A percentile compares a stretch with the other conserved stretches of the same genome.
phyloP scores from a whole-genome alignment of 1,140 invertebrate genomes.

The Drosophila rufa region DNA sequence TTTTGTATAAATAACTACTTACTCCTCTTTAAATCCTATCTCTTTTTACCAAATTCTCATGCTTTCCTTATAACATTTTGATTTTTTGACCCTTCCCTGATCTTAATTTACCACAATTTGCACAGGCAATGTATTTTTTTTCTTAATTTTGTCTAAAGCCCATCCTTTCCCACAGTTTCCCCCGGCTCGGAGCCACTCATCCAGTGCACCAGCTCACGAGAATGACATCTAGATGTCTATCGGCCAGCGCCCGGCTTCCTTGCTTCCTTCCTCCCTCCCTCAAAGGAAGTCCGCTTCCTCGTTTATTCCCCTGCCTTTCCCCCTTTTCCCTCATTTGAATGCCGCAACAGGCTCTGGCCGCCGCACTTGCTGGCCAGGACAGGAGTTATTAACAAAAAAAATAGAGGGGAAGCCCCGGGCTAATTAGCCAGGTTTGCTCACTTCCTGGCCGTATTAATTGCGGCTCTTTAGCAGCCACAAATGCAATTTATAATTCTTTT shows the following conservation, averaged over 20 bases:
- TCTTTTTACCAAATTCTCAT: no score
- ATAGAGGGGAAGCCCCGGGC: constrained; percentile 11
- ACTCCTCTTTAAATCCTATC: no score
- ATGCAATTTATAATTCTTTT: constrained; percentile 18
- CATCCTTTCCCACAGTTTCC: constrained; percentile 51
- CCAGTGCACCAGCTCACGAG: constrained; percentile 38
- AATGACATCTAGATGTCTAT: constrained; percentile 68
- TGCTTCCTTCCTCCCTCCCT: constrained; percentile 20
- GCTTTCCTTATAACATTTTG: no score
- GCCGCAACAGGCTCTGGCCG: constrained; percentile 64
- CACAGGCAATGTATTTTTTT: no score
- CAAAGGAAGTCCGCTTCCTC: constrained; percentile 54
- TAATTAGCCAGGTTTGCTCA: constrained; percentile 55
- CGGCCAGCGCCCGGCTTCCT: constrained; percentile 55
- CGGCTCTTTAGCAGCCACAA: constrained; percentile 71
- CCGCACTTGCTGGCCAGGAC: constrained; percentile 48
- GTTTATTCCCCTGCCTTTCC: not conserved
- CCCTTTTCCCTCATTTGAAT: constrained; percentile 64
- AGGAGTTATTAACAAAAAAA: not conserved
- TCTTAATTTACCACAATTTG: not conserved
- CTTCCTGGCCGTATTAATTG: constrained; percentile 77
- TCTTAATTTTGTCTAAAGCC: not conserved
- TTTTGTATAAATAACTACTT: no score
- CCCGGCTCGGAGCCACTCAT: constrained; percentile 16
- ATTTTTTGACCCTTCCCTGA: no score